Evolutionary conservation across 1,140 invertebrate genomes (phyloP).

Genomic region (Leucophenga varia): DNA sequence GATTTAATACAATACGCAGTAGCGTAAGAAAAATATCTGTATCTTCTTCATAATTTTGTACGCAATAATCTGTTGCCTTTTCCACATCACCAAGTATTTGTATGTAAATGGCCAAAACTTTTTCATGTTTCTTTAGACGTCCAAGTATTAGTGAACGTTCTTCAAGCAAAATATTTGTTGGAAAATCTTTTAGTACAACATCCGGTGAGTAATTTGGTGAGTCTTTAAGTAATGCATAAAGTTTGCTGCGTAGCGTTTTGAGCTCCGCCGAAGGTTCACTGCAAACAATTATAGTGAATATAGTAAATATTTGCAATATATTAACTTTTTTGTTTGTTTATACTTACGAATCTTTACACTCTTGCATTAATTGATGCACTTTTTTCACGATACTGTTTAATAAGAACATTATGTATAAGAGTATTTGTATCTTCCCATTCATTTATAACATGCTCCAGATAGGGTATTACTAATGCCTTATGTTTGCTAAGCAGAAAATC

Average conservation of each 20-base stretch:
- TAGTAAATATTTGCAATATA: no score
- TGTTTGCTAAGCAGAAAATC: conserved; percentile 85
- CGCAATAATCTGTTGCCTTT: conserved; percentile 84
- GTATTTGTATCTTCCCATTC: conserved; percentile 85
- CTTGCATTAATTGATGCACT: conserved; percentile 35
- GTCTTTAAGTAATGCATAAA: conserved; percentile 81
- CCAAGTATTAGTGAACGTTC: conserved; percentile 92
- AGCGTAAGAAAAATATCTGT: conserved; percentile 69
- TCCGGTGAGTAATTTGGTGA: conserved; percentile 85
- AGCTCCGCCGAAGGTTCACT: conserved; percentile 24
- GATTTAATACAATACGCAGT: conserved; percentile 67
- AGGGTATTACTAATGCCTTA: conserved; percentile 81
- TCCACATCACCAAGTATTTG: conserved; percentile 76
- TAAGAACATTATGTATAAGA: conserved; percentile 86
- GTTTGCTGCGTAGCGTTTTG: conserved; percentile 60
- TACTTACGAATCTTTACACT: conserved; percentile 22
- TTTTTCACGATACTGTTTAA: conserved; percentile 82
- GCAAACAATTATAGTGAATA: no score
- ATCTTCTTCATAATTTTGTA: conserved; percentile 65
- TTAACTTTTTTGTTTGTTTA: no score
- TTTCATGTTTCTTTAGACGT: conserved; percentile 85
- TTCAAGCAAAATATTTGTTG: conserved; percentile 82
- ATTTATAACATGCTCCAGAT: conserved; percentile 91
- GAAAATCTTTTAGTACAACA: conserved; percentile 84
- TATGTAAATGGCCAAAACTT: conserved; percentile 90